Evolutionary conservation across 2,797 vertebrate genomes (phyloP).

Genomic region (Hirundo rustica): DNA sequence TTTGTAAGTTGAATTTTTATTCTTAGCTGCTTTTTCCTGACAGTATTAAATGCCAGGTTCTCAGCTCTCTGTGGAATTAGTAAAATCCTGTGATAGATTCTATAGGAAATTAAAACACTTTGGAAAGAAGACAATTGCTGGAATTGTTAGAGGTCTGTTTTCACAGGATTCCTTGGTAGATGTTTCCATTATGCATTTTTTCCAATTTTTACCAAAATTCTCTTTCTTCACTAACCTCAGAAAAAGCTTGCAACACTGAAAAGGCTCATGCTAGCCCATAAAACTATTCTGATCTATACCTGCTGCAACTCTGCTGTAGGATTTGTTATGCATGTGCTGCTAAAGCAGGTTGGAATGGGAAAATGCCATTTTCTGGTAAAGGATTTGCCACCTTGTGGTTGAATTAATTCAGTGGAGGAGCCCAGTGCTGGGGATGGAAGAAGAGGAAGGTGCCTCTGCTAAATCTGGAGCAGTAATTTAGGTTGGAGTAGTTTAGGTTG

Average conservation of each 20-base stretch:
- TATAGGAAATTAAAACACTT: constrained; percentile 45
- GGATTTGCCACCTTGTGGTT: neutral
- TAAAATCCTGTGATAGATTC: neutral
- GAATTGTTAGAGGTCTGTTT: neutral
- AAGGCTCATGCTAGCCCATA: neutral
- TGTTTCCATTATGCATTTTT: neutral
- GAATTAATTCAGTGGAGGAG: neutral
- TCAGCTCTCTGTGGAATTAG: constrained; percentile 29
- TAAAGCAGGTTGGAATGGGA: neutral
- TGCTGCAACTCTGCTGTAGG: neutral
- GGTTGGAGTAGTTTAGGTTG: neutral
- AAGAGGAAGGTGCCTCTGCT: neutral
- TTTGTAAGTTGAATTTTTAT: constrained; percentile 61
- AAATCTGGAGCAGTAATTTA: neutral
- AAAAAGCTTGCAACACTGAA: neutral
- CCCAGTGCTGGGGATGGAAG: neutral
- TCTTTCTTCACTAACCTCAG: neutral
- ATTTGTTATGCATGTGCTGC: neutral
- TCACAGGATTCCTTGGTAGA: neutral
- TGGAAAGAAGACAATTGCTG: neutral
- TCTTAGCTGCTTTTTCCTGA: constrained; percentile 38
- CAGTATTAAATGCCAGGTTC: constrained; percentile 44
- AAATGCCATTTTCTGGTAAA: neutral
- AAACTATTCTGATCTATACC: neutral
- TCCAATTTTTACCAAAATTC: neutral